Percentiles rank a stretch among this genome's conserved stretches.
Evolutionary conservation across 1,140 invertebrate genomes (phyloP).

Genomic region (Lineus longissimus): DNA sequence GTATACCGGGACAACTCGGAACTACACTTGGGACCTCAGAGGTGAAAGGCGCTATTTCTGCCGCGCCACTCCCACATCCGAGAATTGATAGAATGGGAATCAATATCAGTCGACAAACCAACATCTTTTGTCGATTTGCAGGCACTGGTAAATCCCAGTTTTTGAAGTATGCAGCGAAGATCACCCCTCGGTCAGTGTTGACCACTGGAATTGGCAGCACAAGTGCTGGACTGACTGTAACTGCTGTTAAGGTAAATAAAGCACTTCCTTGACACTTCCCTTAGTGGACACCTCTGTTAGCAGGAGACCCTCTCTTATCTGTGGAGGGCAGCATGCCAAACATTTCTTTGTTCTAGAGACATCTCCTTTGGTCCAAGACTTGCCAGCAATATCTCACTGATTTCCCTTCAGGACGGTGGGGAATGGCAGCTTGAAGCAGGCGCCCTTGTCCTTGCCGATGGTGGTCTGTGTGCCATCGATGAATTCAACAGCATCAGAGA

Average conservation of each 20-base stretch:
- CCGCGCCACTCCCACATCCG: no score
- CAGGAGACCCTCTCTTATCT: no score
- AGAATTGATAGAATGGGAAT: background rate
- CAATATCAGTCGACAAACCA: background rate
- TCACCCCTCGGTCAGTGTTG: slow-evolving; percentile 73
- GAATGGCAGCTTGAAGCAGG: slow-evolving; percentile 54
- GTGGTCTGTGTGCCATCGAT: slow-evolving; percentile 53
- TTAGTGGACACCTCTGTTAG: no score
- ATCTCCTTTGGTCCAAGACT: no score
- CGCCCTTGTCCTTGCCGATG: slow-evolving; percentile 51
- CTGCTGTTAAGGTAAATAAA: slow-evolving; percentile 74
- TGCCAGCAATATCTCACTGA: background rate
- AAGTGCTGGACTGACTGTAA: slow-evolving; percentile 81
- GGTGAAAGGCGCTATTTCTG: no score
- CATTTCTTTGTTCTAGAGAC: no score
- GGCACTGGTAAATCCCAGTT: slow-evolving; percentile 84
- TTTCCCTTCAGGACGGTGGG: slow-evolving; percentile 37
- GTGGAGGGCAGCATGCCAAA: no score
- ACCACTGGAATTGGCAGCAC: slow-evolving; percentile 84
- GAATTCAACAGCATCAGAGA: slow-evolving; percentile 52
- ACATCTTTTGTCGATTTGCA: slow-evolving; percentile 18
- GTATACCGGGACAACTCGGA: no score
- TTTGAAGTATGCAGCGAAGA: slow-evolving; percentile 70
- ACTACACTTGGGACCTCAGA: no score
- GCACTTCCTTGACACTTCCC: no score